These are phyloP conservation scores for Enteromius radiatus DNA, from an alignment of 2,797 vertebrate genomes.

Conservation along the genomic window DNA sequence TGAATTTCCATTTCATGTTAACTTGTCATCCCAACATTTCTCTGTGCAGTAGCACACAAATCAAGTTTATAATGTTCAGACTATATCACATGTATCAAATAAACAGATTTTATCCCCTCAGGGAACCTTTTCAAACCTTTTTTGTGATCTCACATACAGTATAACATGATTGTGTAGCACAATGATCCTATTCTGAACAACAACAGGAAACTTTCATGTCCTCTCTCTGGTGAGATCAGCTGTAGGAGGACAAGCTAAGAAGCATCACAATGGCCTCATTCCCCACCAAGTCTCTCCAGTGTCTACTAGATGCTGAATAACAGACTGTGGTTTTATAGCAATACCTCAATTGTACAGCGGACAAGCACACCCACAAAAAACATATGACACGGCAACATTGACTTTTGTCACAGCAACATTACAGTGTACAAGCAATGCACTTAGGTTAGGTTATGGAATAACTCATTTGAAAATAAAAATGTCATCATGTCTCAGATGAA, in stretches of 20 bases:
- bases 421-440: not conserved
- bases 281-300: not conserved
- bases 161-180: not conserved
- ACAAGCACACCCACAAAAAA: conserved; percentile 16
- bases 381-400: not conserved
- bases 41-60: not conserved
- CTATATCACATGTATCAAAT: not conserved
- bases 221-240: conserved; percentile 11
- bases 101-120: not conserved
- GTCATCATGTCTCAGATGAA: not conserved
- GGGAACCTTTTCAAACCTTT: not conserved
- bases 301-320: not conserved
- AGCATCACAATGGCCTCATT: conserved; percentile 11
- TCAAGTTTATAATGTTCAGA: not conserved
- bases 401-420: not conserved
- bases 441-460: not conserved
- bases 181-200: not conserved
- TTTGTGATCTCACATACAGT: conserved; percentile 3
- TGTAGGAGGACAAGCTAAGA: not conserved
- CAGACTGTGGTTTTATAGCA: conserved; percentile 24
- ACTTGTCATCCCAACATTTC: not conserved
- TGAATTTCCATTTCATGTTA: not conserved
- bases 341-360: conserved; percentile 17
- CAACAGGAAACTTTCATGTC: not conserved
- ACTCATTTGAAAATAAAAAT: not conserved